phyloP scores from a whole-genome alignment of 2,888 invertebrate species.

The Synanthedon andrenaeformis region DNA sequence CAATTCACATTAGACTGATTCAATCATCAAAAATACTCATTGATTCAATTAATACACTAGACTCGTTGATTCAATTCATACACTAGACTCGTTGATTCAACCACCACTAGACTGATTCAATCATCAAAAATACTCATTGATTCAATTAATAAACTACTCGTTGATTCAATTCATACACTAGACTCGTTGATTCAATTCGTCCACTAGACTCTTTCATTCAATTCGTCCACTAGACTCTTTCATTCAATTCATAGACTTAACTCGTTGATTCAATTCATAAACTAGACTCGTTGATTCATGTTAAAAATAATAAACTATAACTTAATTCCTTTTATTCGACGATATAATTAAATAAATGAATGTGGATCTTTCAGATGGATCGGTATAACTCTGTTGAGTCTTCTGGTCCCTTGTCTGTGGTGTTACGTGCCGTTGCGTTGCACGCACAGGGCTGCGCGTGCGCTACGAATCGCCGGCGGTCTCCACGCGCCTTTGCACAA shows the following conservation, averaged over 20 bases:
- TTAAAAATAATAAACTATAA: background rate
- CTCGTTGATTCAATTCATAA: constrained; percentile 12
- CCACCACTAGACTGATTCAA: too few species aligned
- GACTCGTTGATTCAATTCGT: background rate
- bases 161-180: background rate
- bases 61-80: too few species aligned
- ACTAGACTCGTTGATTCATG: background rate
- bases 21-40: too few species aligned
- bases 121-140: background rate
- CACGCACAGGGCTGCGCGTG: constrained; percentile 84
- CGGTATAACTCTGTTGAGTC: constrained; percentile 84
- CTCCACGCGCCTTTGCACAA: constrained; percentile 71
- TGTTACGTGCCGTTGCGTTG: constrained; percentile 90
- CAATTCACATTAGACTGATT: background rate
- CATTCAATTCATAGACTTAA: too few species aligned
- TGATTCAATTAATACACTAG: too few species aligned
- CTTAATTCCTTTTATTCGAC: background rate
- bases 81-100: too few species aligned
- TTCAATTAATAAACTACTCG: too few species aligned
- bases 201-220: too few species aligned
- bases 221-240: too few species aligned
- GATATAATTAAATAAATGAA: background rate
- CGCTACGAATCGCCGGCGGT: constrained; percentile 87
- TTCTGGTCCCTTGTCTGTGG: constrained; percentile 94
- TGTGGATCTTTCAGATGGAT: constrained; percentile 73